These are phyloP conservation scores for Drosophila mercatorum DNA, from an alignment of 2,888 invertebrate species.

Conservation along the genomic window DNA sequence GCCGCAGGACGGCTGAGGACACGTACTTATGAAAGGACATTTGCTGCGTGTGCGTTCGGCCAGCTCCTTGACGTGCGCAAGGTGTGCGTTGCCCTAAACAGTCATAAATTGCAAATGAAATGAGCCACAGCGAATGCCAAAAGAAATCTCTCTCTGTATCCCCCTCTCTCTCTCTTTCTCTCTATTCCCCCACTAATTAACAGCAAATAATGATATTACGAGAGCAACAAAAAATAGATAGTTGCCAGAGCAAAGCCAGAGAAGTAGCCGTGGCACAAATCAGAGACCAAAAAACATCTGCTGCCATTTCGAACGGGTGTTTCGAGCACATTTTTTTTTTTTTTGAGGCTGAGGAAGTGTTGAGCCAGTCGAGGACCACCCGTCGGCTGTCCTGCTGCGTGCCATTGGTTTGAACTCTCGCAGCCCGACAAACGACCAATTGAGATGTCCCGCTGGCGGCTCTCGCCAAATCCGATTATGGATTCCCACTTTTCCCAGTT, in stretches of 20 bases:
- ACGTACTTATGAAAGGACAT: constrained; percentile 64
- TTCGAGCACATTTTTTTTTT: constrained; percentile 41
- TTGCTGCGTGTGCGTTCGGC: constrained; percentile 3
- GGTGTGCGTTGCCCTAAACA: constrained; percentile 51
- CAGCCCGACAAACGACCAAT: constrained; percentile 36
- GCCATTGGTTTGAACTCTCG: constrained; percentile 41
- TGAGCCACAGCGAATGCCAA: constrained; percentile 81
- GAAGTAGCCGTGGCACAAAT: constrained; percentile 1
- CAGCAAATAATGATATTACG: constrained; percentile 65
- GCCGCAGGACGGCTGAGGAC: constrained; percentile 57
- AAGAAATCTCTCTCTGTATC: constrained; percentile 9
- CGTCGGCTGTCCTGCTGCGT: constrained; percentile 68
- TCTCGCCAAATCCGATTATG: constrained; percentile 70
- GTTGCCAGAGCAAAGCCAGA: not conserved
- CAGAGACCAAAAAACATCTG: constrained; percentile 52
- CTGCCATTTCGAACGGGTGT: constrained; percentile 43
- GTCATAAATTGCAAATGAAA: constrained; percentile 83
- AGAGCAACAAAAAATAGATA: constrained; percentile 1
- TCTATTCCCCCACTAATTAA: constrained; percentile 67
- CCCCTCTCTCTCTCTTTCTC: constrained; percentile 12
- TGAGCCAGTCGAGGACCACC: constrained; percentile 63
- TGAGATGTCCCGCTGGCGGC: constrained; percentile 75
- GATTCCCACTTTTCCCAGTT: constrained; percentile 35
- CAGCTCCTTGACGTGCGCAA: constrained; percentile 36
- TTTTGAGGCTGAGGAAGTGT: constrained; percentile 63